A percentile compares a stretch with the other conserved stretches of the same genome.
Conservation (phyloP, 2,888 invertebrate genomes). For the Caenorhabditis sinica region DNA sequence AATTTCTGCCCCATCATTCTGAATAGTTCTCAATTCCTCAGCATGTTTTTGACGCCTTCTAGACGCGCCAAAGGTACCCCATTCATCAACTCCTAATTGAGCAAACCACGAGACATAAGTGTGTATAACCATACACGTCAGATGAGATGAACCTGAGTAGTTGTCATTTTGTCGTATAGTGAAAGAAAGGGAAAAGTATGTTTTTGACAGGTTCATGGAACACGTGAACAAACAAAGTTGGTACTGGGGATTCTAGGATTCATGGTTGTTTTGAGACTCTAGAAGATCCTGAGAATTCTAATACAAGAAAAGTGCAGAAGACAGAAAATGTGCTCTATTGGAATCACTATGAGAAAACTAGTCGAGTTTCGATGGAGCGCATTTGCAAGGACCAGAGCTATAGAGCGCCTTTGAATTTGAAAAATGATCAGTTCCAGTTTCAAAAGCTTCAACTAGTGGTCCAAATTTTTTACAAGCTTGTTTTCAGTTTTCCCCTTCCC, state of each 20-base stretch:
- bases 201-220: slow-evolving; percentile 3
- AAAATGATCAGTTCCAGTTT: not conserved
- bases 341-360: no score
- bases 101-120: no score
- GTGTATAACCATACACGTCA: not conserved
- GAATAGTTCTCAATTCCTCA: no score
- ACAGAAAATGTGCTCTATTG: not conserved
- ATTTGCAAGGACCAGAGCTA: no score
- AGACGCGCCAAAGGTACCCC: no score
- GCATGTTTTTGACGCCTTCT: no score
- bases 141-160: not conserved
- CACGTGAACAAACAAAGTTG: not conserved
- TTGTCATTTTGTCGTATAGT: slow-evolving; percentile 1
- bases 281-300: not conserved
- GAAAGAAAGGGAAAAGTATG: not conserved
- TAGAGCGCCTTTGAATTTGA: no score
- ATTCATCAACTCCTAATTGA: no score
- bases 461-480: no score
- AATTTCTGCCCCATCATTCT: no score
- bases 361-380: no score
- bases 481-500: not conserved
- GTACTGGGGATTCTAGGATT: not conserved
- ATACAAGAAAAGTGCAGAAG: not conserved
- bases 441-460: not conserved
- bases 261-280: not conserved